Percentiles rank a stretch among this genome's conserved stretches.
phyloP scores from a whole-genome alignment of 2,888 invertebrate genomes.

The Microplitis deprimator region DNA sequence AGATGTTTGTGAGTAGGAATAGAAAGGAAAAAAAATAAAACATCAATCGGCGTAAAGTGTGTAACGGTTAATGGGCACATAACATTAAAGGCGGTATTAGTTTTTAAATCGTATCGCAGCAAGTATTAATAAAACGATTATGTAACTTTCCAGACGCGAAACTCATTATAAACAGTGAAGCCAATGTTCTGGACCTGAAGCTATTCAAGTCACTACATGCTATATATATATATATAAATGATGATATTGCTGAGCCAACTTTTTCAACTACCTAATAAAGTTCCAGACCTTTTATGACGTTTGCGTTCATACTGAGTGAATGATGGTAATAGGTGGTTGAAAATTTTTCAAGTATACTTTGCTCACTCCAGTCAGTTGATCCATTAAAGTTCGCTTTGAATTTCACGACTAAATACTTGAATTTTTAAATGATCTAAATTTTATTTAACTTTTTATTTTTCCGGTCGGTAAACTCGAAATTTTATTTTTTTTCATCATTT shows the following conservation, averaged over 20 bases:
- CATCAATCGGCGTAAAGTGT: constrained; percentile 1
- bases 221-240: constrained; percentile 19
- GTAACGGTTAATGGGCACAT: background rate
- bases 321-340: constrained; percentile 11
- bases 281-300: constrained; percentile 38
- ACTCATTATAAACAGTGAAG: constrained; percentile 56
- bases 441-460: constrained; percentile 18
- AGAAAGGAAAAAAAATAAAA: background rate
- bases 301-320: constrained; percentile 26
- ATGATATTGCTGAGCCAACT: constrained; percentile 8
- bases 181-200: constrained; percentile 44
- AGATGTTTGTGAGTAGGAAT: background rate
- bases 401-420: background rate
- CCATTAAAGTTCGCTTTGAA: background rate
- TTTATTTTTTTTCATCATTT: constrained; percentile 4
- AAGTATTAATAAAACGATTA: constrained; percentile 28
- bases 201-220: constrained; percentile 25
- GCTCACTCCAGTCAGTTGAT: background rate
- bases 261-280: constrained; percentile 29
- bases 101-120: constrained; percentile 11
- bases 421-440: background rate
- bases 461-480: background rate
- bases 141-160: constrained; percentile 58
- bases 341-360: constrained; percentile 18
- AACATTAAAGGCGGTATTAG: background rate